Evolutionary conservation across 2,888 invertebrate species (phyloP).

Genomic region (Xylota segnis): DNA sequence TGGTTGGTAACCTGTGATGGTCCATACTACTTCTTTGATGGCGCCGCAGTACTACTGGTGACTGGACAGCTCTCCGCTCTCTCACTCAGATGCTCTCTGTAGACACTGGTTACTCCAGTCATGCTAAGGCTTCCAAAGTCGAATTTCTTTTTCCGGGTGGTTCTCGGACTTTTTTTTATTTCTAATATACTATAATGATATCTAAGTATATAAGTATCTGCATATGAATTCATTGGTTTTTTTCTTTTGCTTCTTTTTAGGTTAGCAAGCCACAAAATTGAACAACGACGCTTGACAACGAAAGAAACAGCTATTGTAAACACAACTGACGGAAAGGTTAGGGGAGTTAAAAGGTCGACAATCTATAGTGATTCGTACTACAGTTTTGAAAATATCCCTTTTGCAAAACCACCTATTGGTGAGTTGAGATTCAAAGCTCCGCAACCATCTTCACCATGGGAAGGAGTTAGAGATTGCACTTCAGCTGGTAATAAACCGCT

Average conservation of each 20-base stretch:
- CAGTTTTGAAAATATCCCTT: slow-evolving; percentile 83
- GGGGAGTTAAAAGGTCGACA: slow-evolving; percentile 81
- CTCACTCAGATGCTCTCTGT: too few relatives aligned
- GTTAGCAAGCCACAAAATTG: slow-evolving; percentile 70
- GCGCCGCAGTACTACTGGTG: too few relatives aligned
- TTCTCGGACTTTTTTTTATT: too few relatives aligned
- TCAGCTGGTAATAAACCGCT: slow-evolving; percentile 81
- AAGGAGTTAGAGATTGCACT: slow-evolving; percentile 83
- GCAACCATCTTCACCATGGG: slow-evolving; percentile 84
- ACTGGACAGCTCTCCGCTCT: too few relatives aligned
- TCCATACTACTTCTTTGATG: too few relatives aligned
- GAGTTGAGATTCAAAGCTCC: slow-evolving; percentile 84
- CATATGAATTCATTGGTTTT: not conserved
- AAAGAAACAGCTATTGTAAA: slow-evolving; percentile 81
- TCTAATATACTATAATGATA: too few relatives aligned
- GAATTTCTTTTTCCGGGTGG: too few relatives aligned
- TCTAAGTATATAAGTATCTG: too few relatives aligned
- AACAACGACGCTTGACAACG: slow-evolving; percentile 81
- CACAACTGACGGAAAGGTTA: slow-evolving; percentile 83
- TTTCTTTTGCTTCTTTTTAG: slow-evolving; percentile 18
- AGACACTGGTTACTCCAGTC: too few relatives aligned
- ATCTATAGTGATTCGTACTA: slow-evolving; percentile 81
- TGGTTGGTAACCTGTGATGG: too few relatives aligned
- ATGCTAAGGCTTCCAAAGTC: too few relatives aligned
- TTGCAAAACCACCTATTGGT: slow-evolving; percentile 83